Percentiles rank a stretch among this genome's conserved stretches.
Conservation (phyloP, 2,113 vertebrate genomes). For the Misgurnus anguillicaudatus region DNA sequence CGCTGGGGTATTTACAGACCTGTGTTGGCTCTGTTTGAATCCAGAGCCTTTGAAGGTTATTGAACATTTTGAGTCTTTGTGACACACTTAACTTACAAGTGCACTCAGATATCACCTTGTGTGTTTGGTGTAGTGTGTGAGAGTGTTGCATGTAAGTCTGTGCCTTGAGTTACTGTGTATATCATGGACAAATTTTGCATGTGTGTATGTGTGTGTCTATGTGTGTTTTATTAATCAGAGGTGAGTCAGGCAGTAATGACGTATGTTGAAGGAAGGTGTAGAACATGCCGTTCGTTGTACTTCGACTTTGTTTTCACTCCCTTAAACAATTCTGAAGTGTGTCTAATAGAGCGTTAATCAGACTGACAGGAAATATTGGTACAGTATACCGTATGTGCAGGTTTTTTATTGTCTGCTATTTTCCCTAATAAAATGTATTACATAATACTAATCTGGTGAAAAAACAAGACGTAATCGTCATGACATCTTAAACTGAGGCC, state of each 20-base stretch:
- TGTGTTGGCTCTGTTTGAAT: slow-evolving; percentile 32
- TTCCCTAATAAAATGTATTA: background rate
- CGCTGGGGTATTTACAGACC: slow-evolving; percentile 6
- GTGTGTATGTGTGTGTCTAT: background rate
- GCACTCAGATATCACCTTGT: background rate
- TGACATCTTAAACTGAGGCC: too few relatives aligned
- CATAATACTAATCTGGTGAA: background rate
- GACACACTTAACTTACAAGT: background rate
- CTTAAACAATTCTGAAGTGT: background rate
- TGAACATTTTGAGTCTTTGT: slow-evolving; percentile 31
- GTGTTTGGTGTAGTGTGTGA: slow-evolving; percentile 24
- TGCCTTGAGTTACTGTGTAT: background rate
- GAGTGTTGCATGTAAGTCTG: background rate
- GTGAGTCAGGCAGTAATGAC: slow-evolving; percentile 32
- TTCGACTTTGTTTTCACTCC: background rate
- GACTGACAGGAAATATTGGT: background rate
- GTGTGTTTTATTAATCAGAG: background rate
- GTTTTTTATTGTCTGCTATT: background rate
- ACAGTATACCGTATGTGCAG: background rate
- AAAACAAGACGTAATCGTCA: too few relatives aligned
- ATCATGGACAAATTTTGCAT: background rate
- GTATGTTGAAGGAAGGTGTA: slow-evolving; percentile 18
- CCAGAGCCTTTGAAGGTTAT: slow-evolving; percentile 19
- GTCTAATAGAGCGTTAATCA: background rate
- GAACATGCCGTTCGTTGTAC: slow-evolving; percentile 24